Conservation (phyloP, 1,140 invertebrate species). For the Aethina tumida region DNA sequence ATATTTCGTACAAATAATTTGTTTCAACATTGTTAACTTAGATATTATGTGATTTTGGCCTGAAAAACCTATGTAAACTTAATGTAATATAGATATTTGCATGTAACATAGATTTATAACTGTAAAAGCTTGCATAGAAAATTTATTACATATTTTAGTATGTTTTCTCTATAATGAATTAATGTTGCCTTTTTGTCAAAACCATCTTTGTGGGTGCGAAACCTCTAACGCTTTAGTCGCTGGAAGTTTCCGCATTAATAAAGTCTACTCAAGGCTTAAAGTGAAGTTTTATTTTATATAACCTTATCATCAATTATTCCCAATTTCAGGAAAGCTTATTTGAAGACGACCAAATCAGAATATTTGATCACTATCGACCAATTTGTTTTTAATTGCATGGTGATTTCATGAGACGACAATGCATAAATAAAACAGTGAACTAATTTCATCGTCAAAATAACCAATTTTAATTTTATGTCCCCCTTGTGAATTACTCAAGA, state of each 20-base stretch:
- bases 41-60: slow-evolving; percentile 27
- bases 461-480: too few relatives aligned
- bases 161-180: slow-evolving; percentile 26
- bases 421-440: too few relatives aligned
- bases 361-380: too few relatives aligned
- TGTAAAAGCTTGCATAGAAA: slow-evolving; percentile 30
- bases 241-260: slow-evolving; percentile 15
- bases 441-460: too few relatives aligned
- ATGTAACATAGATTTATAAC: slow-evolving; percentile 30
- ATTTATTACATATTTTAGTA: slow-evolving; percentile 30
- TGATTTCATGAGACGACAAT: too few relatives aligned
- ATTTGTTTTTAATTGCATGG: too few relatives aligned
- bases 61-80: slow-evolving; percentile 24
- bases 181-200: slow-evolving; percentile 32
- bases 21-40: slow-evolving; percentile 13
- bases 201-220: slow-evolving; percentile 15
- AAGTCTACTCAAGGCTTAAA: slow-evolving; percentile 12
- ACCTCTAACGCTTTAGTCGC: slow-evolving; percentile 1
- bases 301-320: too few relatives aligned
- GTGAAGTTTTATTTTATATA: too few relatives aligned
- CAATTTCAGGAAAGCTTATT: too few relatives aligned
- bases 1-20: slow-evolving; percentile 11
- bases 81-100: slow-evolving; percentile 27
- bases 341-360: too few relatives aligned
- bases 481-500: too few relatives aligned